phyloP scores from a whole-genome alignment of 2,113 vertebrate genomes.

The Lepus europaeus region DNA sequence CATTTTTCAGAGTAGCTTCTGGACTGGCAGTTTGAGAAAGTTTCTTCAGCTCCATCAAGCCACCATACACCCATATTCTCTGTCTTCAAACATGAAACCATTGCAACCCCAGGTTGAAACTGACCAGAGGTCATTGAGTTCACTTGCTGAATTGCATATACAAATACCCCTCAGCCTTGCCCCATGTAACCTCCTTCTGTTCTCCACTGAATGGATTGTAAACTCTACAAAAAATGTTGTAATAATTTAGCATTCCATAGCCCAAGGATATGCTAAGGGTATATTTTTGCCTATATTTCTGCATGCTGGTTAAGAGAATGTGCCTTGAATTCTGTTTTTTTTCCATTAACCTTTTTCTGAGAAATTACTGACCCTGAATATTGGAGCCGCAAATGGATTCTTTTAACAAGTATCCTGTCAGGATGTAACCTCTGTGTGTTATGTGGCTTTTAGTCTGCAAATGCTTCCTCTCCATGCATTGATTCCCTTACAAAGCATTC shows the following conservation, averaged over 20 bases:
- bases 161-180: no score
- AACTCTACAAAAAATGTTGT: constrained; percentile 34
- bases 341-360: constrained; percentile 83
- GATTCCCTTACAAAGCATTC: constrained; percentile 71
- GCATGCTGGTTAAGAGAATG: constrained; percentile 48
- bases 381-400: constrained; percentile 70
- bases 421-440: constrained; percentile 56
- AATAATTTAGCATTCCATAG: constrained; percentile 53
- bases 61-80: not conserved
- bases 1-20: not conserved
- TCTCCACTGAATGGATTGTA: not conserved
- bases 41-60: not conserved
- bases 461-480: constrained; percentile 71
- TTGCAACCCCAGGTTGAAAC: not conserved
- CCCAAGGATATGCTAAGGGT: constrained; percentile 16
- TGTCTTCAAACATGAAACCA: not conserved
- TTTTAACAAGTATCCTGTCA: constrained; percentile 72
- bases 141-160: not conserved
- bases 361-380: constrained; percentile 73
- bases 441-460: constrained; percentile 60
- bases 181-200: not conserved
- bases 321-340: constrained; percentile 74
- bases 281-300: constrained; percentile 64
- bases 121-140: not conserved
- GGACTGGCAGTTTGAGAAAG: not conserved